Base-by-base conservation (phyloP, 1,140 invertebrate species). In the Melanaphis sacchari region DNA sequence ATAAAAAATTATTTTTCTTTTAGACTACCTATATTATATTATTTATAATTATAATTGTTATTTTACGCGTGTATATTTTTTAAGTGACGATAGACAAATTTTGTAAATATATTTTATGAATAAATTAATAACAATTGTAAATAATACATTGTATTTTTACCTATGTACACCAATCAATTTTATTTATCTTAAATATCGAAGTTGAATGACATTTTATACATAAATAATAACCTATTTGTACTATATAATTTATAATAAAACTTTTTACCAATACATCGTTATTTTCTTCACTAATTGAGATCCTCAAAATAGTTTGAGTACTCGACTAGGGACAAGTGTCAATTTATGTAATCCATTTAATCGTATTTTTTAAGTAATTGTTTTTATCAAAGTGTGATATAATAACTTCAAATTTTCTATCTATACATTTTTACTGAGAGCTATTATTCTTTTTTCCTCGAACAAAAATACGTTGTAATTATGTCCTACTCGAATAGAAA, bases 361-460 rank as follows among this genome's bases (percentile, higher is more conserved):
- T 76, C 15, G 15, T 76, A 76, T 76, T 66, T 31, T 36, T 76
- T 31, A n/a, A 66, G 59, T 66, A 5, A n/a, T n/a, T 76, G n/a
- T 76, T 18, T 76, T 76, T 76, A 76, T 76, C 59, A 6, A n/a
- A n/a, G n/a, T 7, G 31, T 76, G 59, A 76, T 76, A 21, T 18
- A n/a, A 76, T 76, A n/a, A 76, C 59, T 76, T 76, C n/a, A 76
- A 76, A 76, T 76, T n/a, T n/a, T 31, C 31, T n/a, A 76, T 76
- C 59, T n/a, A 76, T n/a, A 76, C 15, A 18, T 76, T 76, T 76
- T 76, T 36, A n/a, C 59, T 76, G 15, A 76, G 59, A 76, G 4
- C 15, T 76, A 76, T n/a, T n/a, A 76, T 76, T 76, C 15, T 76
- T 76, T 76, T 11, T 76, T 76, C 59, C 59, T 76, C 59, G n/a